Conservation (phyloP, 2,888 invertebrate species). For the Mesorhabditis sp. region DNA sequence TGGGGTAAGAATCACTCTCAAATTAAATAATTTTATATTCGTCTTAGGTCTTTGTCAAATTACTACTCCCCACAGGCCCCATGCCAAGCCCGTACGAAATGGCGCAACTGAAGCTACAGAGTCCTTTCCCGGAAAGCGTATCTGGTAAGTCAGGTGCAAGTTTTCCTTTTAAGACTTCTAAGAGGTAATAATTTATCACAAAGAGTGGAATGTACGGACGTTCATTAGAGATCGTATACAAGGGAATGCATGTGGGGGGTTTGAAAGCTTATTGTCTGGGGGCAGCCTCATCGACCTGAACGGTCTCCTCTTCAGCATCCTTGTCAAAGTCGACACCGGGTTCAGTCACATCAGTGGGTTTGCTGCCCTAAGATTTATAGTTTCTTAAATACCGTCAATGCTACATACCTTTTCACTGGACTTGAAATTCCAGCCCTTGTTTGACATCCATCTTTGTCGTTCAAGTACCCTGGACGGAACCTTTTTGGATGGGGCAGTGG, state of each 20-base stretch:
- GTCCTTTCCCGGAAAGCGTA: too few relatives aligned
- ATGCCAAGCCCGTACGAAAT: conserved; percentile 46
- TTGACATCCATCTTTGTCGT: conserved; percentile 32
- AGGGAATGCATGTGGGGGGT: neutral
- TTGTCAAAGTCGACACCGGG: neutral
- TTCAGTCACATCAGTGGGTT: too few relatives aligned
- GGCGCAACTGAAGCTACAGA: conserved; percentile 7
- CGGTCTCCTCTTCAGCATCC: conserved; percentile 35
- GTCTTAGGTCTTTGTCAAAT: conserved; percentile 38
- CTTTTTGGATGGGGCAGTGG: conserved; percentile 5
- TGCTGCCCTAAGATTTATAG: neutral
- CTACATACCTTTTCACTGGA: conserved; percentile 23
- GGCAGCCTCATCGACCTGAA: conserved; percentile 24
- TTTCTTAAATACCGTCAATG: conserved; percentile 7
- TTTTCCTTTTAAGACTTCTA: too few relatives aligned
- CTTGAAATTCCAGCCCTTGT: conserved; percentile 14
- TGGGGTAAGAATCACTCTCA: conserved; percentile 12
- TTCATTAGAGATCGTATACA: too few relatives aligned
- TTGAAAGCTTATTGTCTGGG: conserved; percentile 2
- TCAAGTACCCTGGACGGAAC: conserved; percentile 31
- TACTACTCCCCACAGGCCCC: conserved; percentile 42
- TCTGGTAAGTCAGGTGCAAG: too few relatives aligned
- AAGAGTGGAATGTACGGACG: conserved; percentile 10
- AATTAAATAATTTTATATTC: neutral
- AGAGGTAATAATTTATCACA: conserved; percentile 12